Conservation (phyloP, 2,797 vertebrate genomes). For the Phataginus tetradactyla region DNA sequence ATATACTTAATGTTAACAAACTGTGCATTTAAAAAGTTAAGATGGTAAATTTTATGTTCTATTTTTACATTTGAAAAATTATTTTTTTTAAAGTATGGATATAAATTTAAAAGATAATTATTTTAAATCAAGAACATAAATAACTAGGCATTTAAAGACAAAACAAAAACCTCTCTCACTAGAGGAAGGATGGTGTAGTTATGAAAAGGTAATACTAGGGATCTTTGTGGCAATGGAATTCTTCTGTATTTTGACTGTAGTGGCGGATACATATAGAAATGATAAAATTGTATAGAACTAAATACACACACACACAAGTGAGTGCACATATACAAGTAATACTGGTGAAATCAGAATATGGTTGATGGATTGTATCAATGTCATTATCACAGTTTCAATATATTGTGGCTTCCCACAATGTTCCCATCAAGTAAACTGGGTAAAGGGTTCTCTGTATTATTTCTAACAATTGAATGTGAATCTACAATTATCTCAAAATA, state of each 20-base stretch:
- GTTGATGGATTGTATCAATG: background rate
- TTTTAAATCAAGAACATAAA: conserved; percentile 33
- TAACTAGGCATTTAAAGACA: background rate
- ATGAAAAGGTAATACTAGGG: background rate
- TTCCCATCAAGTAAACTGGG: background rate
- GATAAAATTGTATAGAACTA: background rate
- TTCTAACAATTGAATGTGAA: background rate
- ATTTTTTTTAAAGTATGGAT: background rate
- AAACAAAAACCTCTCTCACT: background rate
- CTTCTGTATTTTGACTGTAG: background rate
- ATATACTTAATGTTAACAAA: background rate
- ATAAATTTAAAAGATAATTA: conserved; percentile 22
- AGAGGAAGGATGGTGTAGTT: background rate
- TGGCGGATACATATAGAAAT: background rate
- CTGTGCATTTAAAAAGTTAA: background rate
- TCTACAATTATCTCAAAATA: background rate
- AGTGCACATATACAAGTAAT: background rate
- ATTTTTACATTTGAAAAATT: background rate
- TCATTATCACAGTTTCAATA: background rate
- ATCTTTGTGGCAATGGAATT: background rate
- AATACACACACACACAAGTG: background rate
- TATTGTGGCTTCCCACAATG: background rate
- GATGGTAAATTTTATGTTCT: background rate
- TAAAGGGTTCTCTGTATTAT: background rate
- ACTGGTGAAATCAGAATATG: background rate